These are phyloP conservation scores for Drosophila gunungcola DNA, from an alignment of 1,140 invertebrate species.

Conservation along the genomic window DNA sequence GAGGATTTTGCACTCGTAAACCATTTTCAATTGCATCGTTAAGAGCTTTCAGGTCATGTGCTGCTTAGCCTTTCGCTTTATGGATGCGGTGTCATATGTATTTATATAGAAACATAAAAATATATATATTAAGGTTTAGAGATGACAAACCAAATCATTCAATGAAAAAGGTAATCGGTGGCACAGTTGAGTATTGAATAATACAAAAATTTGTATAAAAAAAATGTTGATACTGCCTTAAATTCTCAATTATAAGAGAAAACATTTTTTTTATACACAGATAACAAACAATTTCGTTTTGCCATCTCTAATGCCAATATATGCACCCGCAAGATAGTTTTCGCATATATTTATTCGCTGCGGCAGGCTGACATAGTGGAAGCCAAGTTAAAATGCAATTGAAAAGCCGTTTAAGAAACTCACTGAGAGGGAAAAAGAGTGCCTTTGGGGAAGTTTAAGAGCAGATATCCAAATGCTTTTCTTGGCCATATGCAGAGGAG, in stretches of 20 bases:
- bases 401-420: slow-evolving; percentile 72
- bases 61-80: slow-evolving; percentile 36
- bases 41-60: slow-evolving; percentile 52
- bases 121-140: background rate
- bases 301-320: slow-evolving; percentile 9
- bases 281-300: background rate
- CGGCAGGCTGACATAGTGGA: background rate
- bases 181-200: no score
- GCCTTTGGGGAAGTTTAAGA: slow-evolving; percentile 27
- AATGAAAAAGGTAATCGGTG: no score
- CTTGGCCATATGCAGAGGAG: slow-evolving; percentile 45
- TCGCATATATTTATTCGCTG: slow-evolving; percentile 2
- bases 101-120: slow-evolving; percentile 11
- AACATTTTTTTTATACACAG: no score
- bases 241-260: no score
- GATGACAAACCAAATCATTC: background rate
- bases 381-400: slow-evolving; percentile 65
- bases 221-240: no score
- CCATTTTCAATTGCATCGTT: slow-evolving; percentile 72
- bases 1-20: slow-evolving; percentile 25
- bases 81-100: slow-evolving; percentile 14
- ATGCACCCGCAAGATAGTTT: slow-evolving; percentile 19
- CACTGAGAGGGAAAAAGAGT: slow-evolving; percentile 31
- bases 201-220: no score
- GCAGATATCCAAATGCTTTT: slow-evolving; percentile 24